phyloP scores from a whole-genome alignment of 2,797 vertebrate genomes.

The Rhincodon typus region DNA sequence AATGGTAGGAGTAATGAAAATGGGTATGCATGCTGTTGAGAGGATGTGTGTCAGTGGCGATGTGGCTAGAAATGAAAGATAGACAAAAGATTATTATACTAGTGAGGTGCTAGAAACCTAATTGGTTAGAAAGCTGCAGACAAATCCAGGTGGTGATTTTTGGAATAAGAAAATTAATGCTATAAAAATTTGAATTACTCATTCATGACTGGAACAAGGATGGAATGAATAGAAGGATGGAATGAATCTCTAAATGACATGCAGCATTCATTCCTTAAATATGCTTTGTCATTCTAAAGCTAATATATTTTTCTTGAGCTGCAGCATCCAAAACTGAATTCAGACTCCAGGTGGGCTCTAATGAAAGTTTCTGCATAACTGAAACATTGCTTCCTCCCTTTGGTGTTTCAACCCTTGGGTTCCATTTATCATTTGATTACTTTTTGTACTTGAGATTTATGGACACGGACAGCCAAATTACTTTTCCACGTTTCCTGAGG shows the following conservation, averaged over 20 bases:
- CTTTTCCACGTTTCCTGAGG: too few species aligned
- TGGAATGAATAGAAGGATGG: neutral
- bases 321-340: neutral
- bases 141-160: neutral
- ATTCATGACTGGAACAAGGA: neutral
- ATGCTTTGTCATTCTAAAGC: neutral
- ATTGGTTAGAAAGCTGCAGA: neutral
- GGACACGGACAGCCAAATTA: neutral
- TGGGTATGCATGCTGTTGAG: too few species aligned
- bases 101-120: neutral
- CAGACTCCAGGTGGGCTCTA: neutral
- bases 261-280: neutral
- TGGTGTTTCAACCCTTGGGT: neutral
- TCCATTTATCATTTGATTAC: neutral
- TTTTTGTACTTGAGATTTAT: neutral
- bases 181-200: neutral
- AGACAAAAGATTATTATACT: neutral
- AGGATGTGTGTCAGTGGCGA: neutral
- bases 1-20: too few species aligned
- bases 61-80: neutral
- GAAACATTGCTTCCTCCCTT: neutral
- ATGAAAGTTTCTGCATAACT: neutral
- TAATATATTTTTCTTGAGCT: neutral
- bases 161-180: neutral
- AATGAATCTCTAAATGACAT: neutral